These are phyloP conservation scores for Catharus ustulatus DNA, from an alignment of 2,797 vertebrate species.

Conservation along the genomic window DNA sequence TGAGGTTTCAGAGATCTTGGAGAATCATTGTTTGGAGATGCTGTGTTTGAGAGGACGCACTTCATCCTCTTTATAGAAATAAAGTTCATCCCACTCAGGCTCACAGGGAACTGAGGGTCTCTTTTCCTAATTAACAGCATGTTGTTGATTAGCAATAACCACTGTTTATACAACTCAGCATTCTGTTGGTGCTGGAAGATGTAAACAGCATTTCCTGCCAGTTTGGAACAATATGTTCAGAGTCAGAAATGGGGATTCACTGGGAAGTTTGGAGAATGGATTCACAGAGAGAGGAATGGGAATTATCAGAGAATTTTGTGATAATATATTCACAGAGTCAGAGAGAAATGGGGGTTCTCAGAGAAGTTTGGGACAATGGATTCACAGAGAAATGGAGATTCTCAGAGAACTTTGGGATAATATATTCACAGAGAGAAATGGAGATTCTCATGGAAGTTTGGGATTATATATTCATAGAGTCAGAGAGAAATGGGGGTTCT, in stretches of 20 bases:
- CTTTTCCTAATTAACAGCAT: constrained; percentile 35
- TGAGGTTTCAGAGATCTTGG: background rate
- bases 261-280: background rate
- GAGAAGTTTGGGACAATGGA: background rate
- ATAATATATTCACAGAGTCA: too few species aligned
- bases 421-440: background rate
- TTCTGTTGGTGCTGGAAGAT: constrained; percentile 51
- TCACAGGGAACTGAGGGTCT: background rate
- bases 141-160: background rate
- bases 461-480: background rate
- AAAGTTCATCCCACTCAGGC: constrained; percentile 25
- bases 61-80: background rate
- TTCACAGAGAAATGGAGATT: background rate
- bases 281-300: too few species aligned
- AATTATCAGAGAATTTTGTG: too few species aligned
- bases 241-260: background rate
- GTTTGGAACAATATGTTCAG: background rate
- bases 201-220: constrained; percentile 59
- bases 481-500: too few species aligned
- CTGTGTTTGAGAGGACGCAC: background rate
- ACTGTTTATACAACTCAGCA: constrained; percentile 54
- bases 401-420: background rate
- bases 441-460: background rate
- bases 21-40: background rate
- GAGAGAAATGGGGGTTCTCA: too few species aligned